phyloP scores from a whole-genome alignment of 1,140 invertebrate genomes.

The Aradophagus sp. region DNA sequence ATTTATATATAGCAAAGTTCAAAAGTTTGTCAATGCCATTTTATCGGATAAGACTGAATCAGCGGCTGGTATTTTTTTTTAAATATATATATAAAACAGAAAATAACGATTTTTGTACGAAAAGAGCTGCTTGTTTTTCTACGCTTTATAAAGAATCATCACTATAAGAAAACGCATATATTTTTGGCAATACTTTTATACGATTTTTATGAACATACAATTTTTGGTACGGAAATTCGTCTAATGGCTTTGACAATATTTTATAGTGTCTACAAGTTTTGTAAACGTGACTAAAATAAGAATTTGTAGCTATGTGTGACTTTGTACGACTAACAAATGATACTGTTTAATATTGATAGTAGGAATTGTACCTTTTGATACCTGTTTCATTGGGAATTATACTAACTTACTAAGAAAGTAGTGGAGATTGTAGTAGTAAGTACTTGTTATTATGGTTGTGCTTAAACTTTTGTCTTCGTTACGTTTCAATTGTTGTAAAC shows the following conservation, averaged over 20 bases:
- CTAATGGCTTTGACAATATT: constrained; percentile 39
- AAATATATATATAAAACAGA: neutral
- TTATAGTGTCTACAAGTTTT: constrained; percentile 6
- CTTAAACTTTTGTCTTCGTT: constrained; percentile 3
- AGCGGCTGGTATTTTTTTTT: too few relatives aligned
- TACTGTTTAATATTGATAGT: constrained; percentile 12
- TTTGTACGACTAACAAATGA: constrained; percentile 26
- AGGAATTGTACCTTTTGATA: constrained; percentile 11
- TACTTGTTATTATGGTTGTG: constrained; percentile 6
- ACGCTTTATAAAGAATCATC: constrained; percentile 3
- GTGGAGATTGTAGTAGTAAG: constrained; percentile 4
- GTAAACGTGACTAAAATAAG: constrained; percentile 13
- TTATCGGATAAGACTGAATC: constrained; percentile 25
- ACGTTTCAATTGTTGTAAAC: too few relatives aligned
- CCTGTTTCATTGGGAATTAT: constrained; percentile 13
- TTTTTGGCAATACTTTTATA: constrained; percentile 11
- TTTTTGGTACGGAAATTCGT: constrained; percentile 5
- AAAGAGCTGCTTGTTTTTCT: neutral
- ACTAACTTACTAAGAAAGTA: constrained; percentile 9
- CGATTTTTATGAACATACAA: constrained; percentile 2
- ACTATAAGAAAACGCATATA: constrained; percentile 1
- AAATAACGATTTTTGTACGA: constrained; percentile 9
- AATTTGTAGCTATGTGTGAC: constrained; percentile 18
- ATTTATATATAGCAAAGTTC: constrained; percentile 13
- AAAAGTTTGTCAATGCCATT: constrained; percentile 50